These are phyloP conservation scores for Acanthochromis polyacanthus DNA, from an alignment of 2,113 vertebrate species.

Conservation along the genomic window DNA sequence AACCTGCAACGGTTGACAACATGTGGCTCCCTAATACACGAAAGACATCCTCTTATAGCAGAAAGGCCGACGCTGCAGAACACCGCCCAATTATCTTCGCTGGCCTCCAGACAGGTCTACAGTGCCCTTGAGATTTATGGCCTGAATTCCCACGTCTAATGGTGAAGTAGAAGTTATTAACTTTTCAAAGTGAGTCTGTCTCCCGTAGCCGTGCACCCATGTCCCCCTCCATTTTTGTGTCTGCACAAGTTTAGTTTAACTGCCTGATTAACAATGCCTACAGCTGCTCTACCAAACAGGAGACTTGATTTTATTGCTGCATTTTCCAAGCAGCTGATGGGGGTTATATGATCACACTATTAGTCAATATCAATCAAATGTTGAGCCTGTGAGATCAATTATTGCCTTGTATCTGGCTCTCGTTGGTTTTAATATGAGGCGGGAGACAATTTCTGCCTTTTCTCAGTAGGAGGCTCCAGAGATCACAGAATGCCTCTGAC, in stretches of 20 bases:
- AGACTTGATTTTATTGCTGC: constrained; percentile 23
- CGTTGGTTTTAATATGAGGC: background rate
- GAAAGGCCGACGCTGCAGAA: constrained; percentile 59
- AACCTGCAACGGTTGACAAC: constrained; percentile 53
- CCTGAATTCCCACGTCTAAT: constrained; percentile 70
- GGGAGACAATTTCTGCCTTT: constrained; percentile 47
- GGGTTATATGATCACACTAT: constrained; percentile 19
- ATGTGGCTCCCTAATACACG: constrained; percentile 51
- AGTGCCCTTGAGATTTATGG: constrained; percentile 73
- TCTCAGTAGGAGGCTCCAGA: constrained; percentile 91
- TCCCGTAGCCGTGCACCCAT: constrained; percentile 53
- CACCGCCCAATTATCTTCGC: constrained; percentile 69
- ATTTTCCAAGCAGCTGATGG: constrained; percentile 16
- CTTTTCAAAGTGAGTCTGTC: constrained; percentile 72
- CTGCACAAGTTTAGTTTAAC: constrained; percentile 64
- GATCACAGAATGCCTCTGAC: constrained; percentile 72
- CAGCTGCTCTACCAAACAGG: constrained; percentile 31
- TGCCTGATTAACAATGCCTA: constrained; percentile 61
- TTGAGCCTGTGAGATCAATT: background rate
- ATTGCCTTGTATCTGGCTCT: background rate
- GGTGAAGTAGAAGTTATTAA: constrained; percentile 78
- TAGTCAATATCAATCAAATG: constrained; percentile 9
- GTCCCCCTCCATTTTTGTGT: constrained; percentile 57
- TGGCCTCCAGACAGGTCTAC: constrained; percentile 69
- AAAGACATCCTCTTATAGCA: constrained; percentile 63